Percentiles rank a stretch among this genome's conserved stretches.
These are phyloP conservation scores for Colletes latitarsis DNA, from an alignment of 1,140 invertebrate genomes.

Conservation along the genomic window DNA sequence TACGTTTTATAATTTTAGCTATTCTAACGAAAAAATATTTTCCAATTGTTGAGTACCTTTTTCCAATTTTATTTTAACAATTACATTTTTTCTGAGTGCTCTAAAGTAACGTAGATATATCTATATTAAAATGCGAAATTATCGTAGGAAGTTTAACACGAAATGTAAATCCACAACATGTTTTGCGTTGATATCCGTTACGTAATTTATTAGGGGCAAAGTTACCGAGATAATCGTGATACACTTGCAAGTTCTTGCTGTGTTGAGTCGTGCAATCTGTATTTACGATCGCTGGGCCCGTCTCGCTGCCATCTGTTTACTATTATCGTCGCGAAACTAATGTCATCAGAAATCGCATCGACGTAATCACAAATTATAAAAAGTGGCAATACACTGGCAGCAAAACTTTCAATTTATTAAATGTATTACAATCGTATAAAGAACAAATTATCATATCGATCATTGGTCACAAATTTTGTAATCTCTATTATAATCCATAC, in stretches of 20 bases:
- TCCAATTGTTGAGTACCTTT: too few species aligned
- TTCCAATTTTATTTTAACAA: too few species aligned
- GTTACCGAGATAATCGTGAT: conserved; percentile 38
- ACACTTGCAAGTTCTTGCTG: conserved; percentile 25
- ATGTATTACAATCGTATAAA: too few species aligned
- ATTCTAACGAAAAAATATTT: too few species aligned
- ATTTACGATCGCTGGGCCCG: conserved; percentile 3
- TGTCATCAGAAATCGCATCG: background rate
- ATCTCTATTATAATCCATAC: too few species aligned
- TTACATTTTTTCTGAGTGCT: too few species aligned
- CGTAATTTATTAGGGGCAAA: conserved; percentile 16
- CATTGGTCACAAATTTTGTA: too few species aligned
- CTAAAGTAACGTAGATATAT: too few species aligned
- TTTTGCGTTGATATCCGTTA: conserved; percentile 8
- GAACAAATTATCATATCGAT: too few species aligned
- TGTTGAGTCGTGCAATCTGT: conserved; percentile 28
- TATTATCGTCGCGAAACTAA: conserved; percentile 8
- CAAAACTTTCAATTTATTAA: too few species aligned
- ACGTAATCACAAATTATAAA: background rate
- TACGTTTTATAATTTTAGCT: too few species aligned
- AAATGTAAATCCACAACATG: background rate
- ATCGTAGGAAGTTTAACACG: conserved; percentile 6
- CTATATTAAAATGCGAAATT: background rate
- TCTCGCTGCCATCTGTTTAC: background rate
- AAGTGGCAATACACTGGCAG: background rate